Evolutionary conservation across 2,888 invertebrate species (phyloP).

Genomic region (Lepidochrysops patricia): DNA sequence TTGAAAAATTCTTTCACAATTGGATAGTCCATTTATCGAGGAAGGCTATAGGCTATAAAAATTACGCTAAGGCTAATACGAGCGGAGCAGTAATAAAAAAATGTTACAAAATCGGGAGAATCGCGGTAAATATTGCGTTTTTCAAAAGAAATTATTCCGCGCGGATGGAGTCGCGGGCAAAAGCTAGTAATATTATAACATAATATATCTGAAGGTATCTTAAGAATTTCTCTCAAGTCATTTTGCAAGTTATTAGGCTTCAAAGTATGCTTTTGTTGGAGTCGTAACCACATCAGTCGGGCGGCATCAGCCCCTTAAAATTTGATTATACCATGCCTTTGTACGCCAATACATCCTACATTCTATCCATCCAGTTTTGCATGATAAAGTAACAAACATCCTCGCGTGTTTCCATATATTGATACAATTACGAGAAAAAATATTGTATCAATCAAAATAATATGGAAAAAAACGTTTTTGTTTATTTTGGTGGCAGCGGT

Average conservation of each 20-base stretch:
- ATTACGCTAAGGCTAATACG: too few relatives aligned
- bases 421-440: background rate
- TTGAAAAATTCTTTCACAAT: too few relatives aligned
- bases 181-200: too few relatives aligned
- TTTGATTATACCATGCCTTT: background rate
- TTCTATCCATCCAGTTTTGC: background rate
- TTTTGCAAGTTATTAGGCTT: background rate
- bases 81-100: too few relatives aligned
- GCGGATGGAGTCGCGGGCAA: too few relatives aligned
- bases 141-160: too few relatives aligned
- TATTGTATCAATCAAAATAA: too few relatives aligned
- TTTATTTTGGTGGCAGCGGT: background rate
- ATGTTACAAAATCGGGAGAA: too few relatives aligned
- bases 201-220: background rate
- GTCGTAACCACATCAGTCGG: background rate
- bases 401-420: background rate
- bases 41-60: too few relatives aligned
- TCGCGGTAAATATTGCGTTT: too few relatives aligned
- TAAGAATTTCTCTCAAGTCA: background rate
- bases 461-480: background rate
- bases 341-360: background rate
- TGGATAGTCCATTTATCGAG: too few relatives aligned
- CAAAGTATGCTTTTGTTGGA: background rate
- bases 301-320: background rate
- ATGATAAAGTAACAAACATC: constrained; percentile 1